These are phyloP conservation scores for Eidolon helvum DNA, from an alignment of 2,113 vertebrate species.

Conservation along the genomic window DNA sequence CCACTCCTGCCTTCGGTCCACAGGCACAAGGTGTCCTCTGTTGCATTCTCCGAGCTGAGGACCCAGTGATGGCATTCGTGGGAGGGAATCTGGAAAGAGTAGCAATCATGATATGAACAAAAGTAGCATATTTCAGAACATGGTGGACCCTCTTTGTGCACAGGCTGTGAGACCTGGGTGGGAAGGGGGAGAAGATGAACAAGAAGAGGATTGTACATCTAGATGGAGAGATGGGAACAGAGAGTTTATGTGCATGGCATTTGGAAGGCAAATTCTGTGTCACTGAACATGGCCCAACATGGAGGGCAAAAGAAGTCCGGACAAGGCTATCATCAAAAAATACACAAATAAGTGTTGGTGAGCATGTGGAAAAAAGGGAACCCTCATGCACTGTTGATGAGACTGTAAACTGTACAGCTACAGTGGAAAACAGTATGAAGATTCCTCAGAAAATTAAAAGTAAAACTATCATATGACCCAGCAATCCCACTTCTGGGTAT, in stretches of 20 bases:
- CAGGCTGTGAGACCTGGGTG: fast-evolving
- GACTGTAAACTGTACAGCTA: not conserved
- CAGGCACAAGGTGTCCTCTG: fast-evolving
- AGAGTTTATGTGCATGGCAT: fast-evolving
- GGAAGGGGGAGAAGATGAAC: not conserved
- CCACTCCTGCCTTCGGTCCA: fast-evolving
- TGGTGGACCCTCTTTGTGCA: not conserved
- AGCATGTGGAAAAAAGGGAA: not conserved
- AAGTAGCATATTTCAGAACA: not conserved
- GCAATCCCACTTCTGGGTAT: not conserved
- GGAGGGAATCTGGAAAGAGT: not conserved
- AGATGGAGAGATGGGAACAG: not conserved
- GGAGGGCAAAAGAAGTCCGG: not conserved
- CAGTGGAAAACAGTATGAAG: not conserved
- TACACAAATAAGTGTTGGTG: not conserved
- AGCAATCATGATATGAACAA: not conserved
- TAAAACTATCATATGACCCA: not conserved
- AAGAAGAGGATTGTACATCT: not conserved
- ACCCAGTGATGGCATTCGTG: too few relatives aligned
- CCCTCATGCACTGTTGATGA: not conserved
- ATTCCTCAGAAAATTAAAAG: not conserved
- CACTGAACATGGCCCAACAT: not conserved
- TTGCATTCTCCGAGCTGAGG: not conserved
- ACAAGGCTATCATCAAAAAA: not conserved
- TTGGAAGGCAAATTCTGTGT: not conserved